A percentile compares a stretch with the other conserved stretches of the same genome.
Evolutionary conservation across 2,888 invertebrate genomes (phyloP).

Genomic region (Aethes cnicana): DNA sequence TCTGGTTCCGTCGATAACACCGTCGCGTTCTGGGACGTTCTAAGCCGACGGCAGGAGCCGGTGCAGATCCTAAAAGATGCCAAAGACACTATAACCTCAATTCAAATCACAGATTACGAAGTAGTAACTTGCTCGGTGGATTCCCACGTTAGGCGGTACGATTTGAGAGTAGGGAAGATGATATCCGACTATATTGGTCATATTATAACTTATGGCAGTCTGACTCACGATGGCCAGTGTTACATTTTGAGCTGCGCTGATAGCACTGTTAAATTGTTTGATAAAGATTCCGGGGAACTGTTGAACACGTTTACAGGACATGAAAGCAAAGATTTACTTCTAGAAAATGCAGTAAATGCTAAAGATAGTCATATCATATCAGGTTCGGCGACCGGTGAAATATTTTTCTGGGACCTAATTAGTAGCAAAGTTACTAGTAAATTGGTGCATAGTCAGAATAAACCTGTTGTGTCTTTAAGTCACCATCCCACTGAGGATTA

Average conservation of each 20-base stretch:
- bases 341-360: constrained; percentile 93
- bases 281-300: constrained; percentile 85
- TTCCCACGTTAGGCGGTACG: constrained; percentile 92
- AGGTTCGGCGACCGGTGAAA: constrained; percentile 93
- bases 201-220: constrained; percentile 90
- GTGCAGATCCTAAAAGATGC: constrained; percentile 91
- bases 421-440: constrained; percentile 80
- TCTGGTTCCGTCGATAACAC: constrained; percentile 97
- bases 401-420: constrained; percentile 95
- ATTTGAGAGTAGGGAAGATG: constrained; percentile 93
- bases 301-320: constrained; percentile 90
- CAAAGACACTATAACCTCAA: constrained; percentile 92
- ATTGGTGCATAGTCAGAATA: constrained; percentile 77
- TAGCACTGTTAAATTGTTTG: constrained; percentile 91
- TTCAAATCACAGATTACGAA: constrained; percentile 93
- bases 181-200: constrained; percentile 92
- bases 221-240: constrained; percentile 97
- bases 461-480: constrained; percentile 89
- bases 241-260: constrained; percentile 93
- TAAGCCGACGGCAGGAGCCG: constrained; percentile 70
- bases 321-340: constrained; percentile 89
- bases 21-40: constrained; percentile 93
- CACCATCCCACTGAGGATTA: constrained; percentile 90
- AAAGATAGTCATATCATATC: constrained; percentile 93
- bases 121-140: constrained; percentile 96